These are phyloP conservation scores for Mylabris sibirica DNA, from an alignment of 2,888 invertebrate genomes.

Conservation along the genomic window DNA sequence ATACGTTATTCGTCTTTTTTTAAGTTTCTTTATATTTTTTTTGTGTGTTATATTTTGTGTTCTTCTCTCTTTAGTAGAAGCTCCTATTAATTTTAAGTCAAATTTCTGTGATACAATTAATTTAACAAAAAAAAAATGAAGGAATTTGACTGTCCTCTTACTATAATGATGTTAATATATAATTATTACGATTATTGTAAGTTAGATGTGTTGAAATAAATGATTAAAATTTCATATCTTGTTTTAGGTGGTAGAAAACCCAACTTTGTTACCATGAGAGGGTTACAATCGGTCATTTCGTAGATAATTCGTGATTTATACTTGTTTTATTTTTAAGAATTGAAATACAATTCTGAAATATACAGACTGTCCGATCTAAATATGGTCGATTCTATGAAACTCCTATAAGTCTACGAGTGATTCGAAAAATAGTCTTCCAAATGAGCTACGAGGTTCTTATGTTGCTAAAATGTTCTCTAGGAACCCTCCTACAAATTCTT, in stretches of 20 bases:
- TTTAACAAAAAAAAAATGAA: constrained; percentile 18
- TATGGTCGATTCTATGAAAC: no score
- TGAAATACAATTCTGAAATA: no score
- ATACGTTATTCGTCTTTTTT: constrained; percentile 2
- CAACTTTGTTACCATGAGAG: no score
- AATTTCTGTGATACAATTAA: constrained; percentile 54
- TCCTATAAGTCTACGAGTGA: no score
- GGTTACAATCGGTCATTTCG: no score
- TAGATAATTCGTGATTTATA: no score
- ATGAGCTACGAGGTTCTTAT: no score
- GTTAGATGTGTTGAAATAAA: constrained; percentile 34
- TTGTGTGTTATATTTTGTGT: constrained; percentile 21
- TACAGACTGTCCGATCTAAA: no score
- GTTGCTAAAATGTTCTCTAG: no score
- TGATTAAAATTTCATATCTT: constrained; percentile 10
- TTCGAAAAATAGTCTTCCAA: no score
- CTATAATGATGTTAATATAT: constrained; percentile 14
- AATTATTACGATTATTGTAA: constrained; percentile 10
- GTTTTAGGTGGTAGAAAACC: not conserved
- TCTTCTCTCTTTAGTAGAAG: constrained; percentile 18
- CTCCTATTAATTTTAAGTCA: constrained; percentile 46
- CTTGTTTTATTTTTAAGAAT: no score
- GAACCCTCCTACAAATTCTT: no score
- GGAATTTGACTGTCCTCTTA: constrained; percentile 37
- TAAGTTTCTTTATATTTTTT: constrained; percentile 18